Evolutionary conservation across 2,888 invertebrate species (phyloP), one percentile per base, ranked within the genome.

Genomic region (Aphodius sticticus): DNA sequence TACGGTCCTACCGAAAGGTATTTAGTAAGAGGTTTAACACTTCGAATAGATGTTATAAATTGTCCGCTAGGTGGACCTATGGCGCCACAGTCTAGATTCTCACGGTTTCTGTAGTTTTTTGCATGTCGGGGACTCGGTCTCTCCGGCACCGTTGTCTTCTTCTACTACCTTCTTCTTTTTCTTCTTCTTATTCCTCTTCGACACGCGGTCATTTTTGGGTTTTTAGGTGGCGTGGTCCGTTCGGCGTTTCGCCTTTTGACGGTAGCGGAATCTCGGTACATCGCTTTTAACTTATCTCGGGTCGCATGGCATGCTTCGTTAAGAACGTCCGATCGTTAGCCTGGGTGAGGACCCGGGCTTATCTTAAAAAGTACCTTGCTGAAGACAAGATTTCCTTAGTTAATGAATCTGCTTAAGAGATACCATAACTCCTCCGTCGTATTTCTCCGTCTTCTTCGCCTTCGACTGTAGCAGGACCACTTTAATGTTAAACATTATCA

Each of bases 221-320:
- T 35, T 35, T n/a, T 37, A 37, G 35, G 14, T 36, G 72, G 74
- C 35, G 74, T 36, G 36, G 36, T 15, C 36, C 36, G 35, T 37
- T 36, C 74, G 85, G 85, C 84, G 86, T 87, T 87, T 86, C 85
- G 84, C 74, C 74, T 74, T 74, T 85, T 84, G 86, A 85, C 87
- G 84, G 88, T 88, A 87, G 88, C 88, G 88, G 89, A 88, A 89
- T 89, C 86, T 86, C 84, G 85, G 87, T 88, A 89, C 89, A 89
- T 84, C 85, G 82, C 84, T 86, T 86, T 86, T 84, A 86, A 86
- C 88, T 88, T 88, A 88, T 88, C 88, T 85, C 84, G 84, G 81
- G 74, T 84, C 74, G 16, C 26, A n/a, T 37, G 36, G 74, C 26
- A 35, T 37, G 36, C 36, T 86, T 87, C 88, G 87, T 88, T 88